Base-by-base conservation (phyloP, 2,888 invertebrate genomes). In the Plagodis dolabraria region DNA sequence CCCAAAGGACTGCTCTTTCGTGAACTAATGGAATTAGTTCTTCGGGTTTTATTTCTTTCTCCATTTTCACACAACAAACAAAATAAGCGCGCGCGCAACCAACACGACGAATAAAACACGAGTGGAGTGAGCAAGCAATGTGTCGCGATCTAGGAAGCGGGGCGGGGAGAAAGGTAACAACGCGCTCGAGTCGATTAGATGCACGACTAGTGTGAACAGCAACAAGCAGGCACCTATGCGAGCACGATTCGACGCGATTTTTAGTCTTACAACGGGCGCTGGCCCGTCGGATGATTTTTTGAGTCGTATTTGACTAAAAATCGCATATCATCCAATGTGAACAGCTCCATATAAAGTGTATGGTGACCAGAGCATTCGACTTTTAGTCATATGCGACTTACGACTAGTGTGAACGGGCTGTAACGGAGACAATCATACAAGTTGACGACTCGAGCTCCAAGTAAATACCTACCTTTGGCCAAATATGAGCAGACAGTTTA, bases 301-400 rank as follows among this genome's bases (percentile, higher is more conserved):
- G 47, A 54, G 54, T 54, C 54, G 54, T 51, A 51, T 51, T 51
- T 33, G 43, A 51, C 50, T 51, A 51, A 51, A 51, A 48, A 53
- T 52, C 52, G 51, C 52, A 46, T 51, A 44, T 57, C 51, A 57
- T 57, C 57, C 57, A 57, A 57, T 57, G 57, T 57, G 57, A 57
- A 57, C 52, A 57, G 57, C 57, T 57, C 57, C 43, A 57, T 57
- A 57, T 57, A 52, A 57, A 57, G 57, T 57, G 58, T 58, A 58
- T 58, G 58, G 58, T 58, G 58, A 58, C 58, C 58, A 58, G 58
- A 58, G 58, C 58, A 53, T 58, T 58, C 57, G 57, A 57, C 50
- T 56, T 56, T 56, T 57, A 50, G 49, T 49, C 7, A 42, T 42
- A 42, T 9, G 64, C 62, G 60, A 22, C 22, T 22, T 22, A 22